Evolutionary conservation across 2,888 invertebrate species (phyloP).

Genomic region (Neoitamus cyanurus): DNA sequence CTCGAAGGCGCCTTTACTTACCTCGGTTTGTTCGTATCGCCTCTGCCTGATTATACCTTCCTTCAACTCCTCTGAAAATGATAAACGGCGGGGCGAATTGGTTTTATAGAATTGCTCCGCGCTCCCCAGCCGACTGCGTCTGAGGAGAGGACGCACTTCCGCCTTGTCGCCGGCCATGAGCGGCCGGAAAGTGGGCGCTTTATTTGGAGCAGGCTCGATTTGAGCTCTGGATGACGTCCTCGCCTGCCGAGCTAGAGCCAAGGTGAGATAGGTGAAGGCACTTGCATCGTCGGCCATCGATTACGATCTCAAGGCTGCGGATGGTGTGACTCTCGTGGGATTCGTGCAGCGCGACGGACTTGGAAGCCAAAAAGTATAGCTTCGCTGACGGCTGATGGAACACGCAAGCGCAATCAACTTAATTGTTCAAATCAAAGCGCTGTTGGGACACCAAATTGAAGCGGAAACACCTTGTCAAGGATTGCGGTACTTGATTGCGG

Average conservation of each 20-base stretch:
- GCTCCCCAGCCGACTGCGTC: not conserved
- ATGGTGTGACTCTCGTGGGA: not conserved
- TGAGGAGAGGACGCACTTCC: conserved; percentile 30
- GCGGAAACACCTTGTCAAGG: conserved; percentile 38
- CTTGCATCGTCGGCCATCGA: not conserved
- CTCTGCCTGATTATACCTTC: conserved; percentile 14
- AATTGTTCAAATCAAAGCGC: conserved; percentile 47
- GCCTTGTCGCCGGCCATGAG: not conserved
- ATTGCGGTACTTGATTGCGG: not conserved
- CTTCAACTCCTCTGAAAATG: conserved; percentile 15
- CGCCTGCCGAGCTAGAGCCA: not conserved
- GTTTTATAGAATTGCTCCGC: not conserved
- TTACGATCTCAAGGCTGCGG: not conserved
- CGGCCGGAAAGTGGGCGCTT: conserved; percentile 13
- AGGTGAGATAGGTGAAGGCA: conserved; percentile 1
- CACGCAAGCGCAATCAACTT: conserved; percentile 51
- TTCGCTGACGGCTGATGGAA: conserved; percentile 47
- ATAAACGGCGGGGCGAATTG: conserved; percentile 35
- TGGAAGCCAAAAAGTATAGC: not conserved
- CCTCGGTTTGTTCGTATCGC: conserved; percentile 14
- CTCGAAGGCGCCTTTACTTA: conserved; percentile 47
- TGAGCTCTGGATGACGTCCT: not conserved
- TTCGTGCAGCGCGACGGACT: not conserved
- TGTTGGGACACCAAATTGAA: conserved; percentile 20
- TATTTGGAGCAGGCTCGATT: not conserved